Percentiles rank a stretch among this genome's conserved stretches.
These are phyloP conservation scores for Ceramica pisi DNA, from an alignment of 2,888 invertebrate genomes.

Conservation along the genomic window DNA sequence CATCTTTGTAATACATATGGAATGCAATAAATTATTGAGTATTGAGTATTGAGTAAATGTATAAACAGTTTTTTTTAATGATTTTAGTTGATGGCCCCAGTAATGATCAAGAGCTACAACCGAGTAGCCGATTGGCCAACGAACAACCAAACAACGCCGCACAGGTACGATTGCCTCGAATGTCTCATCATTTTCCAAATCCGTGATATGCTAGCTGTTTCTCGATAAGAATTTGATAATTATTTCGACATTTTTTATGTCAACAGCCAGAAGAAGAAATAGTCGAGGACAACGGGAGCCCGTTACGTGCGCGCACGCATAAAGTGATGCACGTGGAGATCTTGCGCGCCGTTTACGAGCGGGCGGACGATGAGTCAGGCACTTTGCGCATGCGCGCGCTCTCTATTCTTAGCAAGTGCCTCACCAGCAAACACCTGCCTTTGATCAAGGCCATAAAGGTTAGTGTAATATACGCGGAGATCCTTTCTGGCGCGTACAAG, in stretches of 20 bases:
- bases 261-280: constrained; percentile 66
- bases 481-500: background rate
- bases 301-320: constrained; percentile 75
- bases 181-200: background rate
- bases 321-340: constrained; percentile 79
- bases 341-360: constrained; percentile 88
- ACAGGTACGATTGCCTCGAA: constrained; percentile 12
- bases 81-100: constrained; percentile 24
- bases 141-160: background rate
- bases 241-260: constrained; percentile 5
- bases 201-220: background rate
- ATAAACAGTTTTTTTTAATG: background rate
- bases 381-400: constrained; percentile 92
- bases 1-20: no score
- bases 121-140: background rate
- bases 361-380: constrained; percentile 90
- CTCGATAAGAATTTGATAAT: background rate
- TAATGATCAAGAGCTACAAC: constrained; percentile 22
- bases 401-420: constrained; percentile 88
- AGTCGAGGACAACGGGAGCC: constrained; percentile 74
- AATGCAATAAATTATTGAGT: no score
- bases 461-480: background rate
- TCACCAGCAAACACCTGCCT: constrained; percentile 74
- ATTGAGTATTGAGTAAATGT: no score
- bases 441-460: constrained; percentile 76